Evolutionary conservation across 2,888 invertebrate genomes (phyloP).

Genomic region (Mesorhabditis belari): DNA sequence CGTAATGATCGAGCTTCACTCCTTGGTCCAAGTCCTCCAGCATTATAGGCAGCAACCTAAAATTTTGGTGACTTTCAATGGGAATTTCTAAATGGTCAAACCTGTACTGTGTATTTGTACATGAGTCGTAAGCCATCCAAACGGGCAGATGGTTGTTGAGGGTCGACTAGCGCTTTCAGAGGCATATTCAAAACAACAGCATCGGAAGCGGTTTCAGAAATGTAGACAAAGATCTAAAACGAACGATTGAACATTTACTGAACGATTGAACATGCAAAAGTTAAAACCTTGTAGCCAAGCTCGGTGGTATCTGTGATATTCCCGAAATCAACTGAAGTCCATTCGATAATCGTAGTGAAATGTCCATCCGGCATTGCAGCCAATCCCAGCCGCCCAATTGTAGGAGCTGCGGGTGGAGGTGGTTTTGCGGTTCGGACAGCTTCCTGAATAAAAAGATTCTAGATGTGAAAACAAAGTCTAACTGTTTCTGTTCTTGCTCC

Average conservation of each 20-base stretch:
- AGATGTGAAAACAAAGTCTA: too few relatives aligned
- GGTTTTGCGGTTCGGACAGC: not conserved
- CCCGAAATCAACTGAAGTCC: constrained; percentile 26
- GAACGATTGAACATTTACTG: not conserved
- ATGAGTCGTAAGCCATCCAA: constrained; percentile 44
- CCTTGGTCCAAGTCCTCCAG: constrained; percentile 42
- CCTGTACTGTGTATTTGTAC: constrained; percentile 44
- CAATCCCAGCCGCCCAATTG: not conserved
- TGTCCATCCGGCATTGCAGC: constrained; percentile 11
- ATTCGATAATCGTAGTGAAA: constrained; percentile 40
- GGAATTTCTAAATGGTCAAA: constrained; percentile 2
- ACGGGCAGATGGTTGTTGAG: constrained; percentile 36
- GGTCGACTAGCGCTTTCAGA: constrained; percentile 31
- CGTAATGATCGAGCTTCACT: constrained; percentile 32
- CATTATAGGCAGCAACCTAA: constrained; percentile 41
- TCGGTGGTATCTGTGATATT: constrained; percentile 14
- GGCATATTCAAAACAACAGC: constrained; percentile 34
- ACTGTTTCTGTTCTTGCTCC: not conserved
- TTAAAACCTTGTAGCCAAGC: constrained; percentile 25
- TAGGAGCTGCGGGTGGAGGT: not conserved
- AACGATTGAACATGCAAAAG: not conserved
- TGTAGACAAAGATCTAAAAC: constrained; percentile 27
- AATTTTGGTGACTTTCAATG: not conserved
- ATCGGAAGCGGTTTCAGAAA: constrained; percentile 25
- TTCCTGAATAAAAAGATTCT: too few relatives aligned